Base-by-base conservation (phyloP, 2,797 vertebrate species). In the Gadopsis marmoratus region DNA sequence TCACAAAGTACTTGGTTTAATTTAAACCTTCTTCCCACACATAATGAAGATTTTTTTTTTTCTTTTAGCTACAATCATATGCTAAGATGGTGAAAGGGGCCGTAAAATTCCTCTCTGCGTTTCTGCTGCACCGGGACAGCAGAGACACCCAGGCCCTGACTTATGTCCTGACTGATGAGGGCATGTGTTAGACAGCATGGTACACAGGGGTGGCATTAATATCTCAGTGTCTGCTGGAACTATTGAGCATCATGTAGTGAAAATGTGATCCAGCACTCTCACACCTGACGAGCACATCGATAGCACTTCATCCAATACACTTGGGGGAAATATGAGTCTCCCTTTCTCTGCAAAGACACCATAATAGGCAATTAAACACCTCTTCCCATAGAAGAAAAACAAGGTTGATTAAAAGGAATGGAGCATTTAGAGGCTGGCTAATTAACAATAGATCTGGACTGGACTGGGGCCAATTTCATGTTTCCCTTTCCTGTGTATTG, bases 361-460 rank as follows among this genome's bases (percentile, higher is more conserved):
- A 83, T 91, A 89, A 93, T 85, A 71, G 76, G 82, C 88, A 91
- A 91, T 93, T 90, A 91, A 89, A 56, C 77, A 80, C 58, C 81
- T 91, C 84, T 81, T 82, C 81, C 31, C 12, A 64, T 63, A 41
- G 64, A 82, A 61, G 62, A 83, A 86, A 89, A 92, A 91, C 86
- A 85, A 81, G 69, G 76, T 74, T 87, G 82, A 84, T 85, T 69
- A 84, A 81, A 87, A 84, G 35, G 73, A 89, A 83, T 64, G 63
- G 39, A 62, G 76, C 81, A 76, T 78, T 90, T 83, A 77, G 61
- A 63, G 55, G 71, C 70, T 79, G 80, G 76, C 83, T 85, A 86
- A 91, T 88, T 89, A 85, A 86, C 71, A 78, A 54, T 47, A 33
- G 54, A 78, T 78, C 29, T 83, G 74, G 67, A 87, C 71, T 56